A percentile compares a stretch with the other conserved stretches of the same genome.
These are phyloP conservation scores for Ageneiosus marmoratus DNA, from an alignment of 2,113 vertebrate genomes.

Conservation along the genomic window DNA sequence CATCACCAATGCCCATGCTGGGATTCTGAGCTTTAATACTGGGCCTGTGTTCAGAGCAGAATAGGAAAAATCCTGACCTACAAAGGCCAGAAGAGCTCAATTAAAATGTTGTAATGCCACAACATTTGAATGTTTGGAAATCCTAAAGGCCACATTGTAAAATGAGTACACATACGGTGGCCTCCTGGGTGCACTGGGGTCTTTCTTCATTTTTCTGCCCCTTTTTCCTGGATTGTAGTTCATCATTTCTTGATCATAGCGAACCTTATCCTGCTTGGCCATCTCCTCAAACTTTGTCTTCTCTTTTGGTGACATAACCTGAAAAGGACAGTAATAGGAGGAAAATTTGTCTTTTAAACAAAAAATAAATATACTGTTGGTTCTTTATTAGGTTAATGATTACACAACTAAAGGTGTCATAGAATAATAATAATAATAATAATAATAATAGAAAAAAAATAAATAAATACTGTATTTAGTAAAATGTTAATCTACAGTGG, in stretches of 20 bases:
- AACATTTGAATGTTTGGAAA: neutral
- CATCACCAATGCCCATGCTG: conserved; percentile 81
- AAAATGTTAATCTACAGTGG: too few species aligned
- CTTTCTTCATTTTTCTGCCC: conserved; percentile 82
- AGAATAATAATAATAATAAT: too few species aligned
- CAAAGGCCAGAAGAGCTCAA: neutral
- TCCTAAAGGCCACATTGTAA: neutral
- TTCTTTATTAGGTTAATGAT: neutral
- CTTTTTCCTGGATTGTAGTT: conserved; percentile 79
- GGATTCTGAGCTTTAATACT: conserved; percentile 85
- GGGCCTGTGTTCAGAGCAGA: conserved; percentile 84
- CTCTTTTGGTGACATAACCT: conserved; percentile 87
- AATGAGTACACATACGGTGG: conserved; percentile 77
- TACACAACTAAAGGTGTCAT: neutral
- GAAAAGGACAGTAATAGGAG: neutral
- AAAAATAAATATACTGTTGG: neutral
- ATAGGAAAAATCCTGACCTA: conserved; percentile 86
- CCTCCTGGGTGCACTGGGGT: conserved; percentile 83
- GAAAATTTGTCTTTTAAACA: neutral
- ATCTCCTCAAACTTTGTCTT: conserved; percentile 87
- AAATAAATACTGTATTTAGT: too few species aligned
- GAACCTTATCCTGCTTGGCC: conserved; percentile 86
- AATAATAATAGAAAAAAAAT: too few species aligned
- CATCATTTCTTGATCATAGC: conserved; percentile 88
- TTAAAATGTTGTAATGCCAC: neutral